phyloP scores from a whole-genome alignment of 2,797 vertebrate genomes.

The Myripristis murdjan region DNA sequence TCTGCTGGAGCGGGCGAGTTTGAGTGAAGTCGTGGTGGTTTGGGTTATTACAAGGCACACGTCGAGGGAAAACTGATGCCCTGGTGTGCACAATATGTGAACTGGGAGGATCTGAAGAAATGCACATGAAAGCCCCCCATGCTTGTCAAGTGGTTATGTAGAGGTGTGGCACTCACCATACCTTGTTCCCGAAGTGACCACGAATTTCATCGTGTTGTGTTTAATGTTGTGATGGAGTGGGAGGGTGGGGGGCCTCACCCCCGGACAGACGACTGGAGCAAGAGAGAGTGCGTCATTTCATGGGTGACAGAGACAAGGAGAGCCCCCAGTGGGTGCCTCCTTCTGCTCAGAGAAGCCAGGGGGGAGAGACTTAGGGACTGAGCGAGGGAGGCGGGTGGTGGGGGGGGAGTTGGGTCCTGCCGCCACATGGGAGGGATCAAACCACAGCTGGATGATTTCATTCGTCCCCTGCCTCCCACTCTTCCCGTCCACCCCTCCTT shows the following conservation, averaged over 20 bases:
- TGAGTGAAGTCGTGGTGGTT: not conserved
- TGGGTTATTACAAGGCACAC: not conserved
- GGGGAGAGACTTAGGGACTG: conserved; percentile 61
- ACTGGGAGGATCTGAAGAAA: not conserved
- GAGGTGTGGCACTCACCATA: too few relatives aligned
- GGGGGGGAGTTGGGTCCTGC: conserved; percentile 30
- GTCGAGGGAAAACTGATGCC: not conserved
- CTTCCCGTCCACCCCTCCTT: conserved; percentile 54
- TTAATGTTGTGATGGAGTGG: not conserved
- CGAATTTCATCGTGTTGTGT: too few relatives aligned
- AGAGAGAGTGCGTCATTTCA: conserved; percentile 69
- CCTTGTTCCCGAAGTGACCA: too few relatives aligned
- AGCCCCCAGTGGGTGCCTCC: conserved; percentile 65
- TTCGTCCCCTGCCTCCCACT: conserved; percentile 67
- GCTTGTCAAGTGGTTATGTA: too few relatives aligned
- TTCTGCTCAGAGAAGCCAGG: conserved; percentile 63
- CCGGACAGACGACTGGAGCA: conserved; percentile 19
- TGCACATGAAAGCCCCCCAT: too few relatives aligned
- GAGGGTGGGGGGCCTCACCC: not conserved
- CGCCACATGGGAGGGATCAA: conserved; percentile 76
- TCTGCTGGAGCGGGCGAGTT: not conserved
- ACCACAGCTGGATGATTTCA: conserved; percentile 83
- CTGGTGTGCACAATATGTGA: not conserved
- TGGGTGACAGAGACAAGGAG: conserved; percentile 77
- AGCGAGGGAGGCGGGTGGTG: conserved; percentile 31